Evolutionary conservation across 2,888 invertebrate genomes (phyloP).

Genomic region (Heliconius ethilla): DNA sequence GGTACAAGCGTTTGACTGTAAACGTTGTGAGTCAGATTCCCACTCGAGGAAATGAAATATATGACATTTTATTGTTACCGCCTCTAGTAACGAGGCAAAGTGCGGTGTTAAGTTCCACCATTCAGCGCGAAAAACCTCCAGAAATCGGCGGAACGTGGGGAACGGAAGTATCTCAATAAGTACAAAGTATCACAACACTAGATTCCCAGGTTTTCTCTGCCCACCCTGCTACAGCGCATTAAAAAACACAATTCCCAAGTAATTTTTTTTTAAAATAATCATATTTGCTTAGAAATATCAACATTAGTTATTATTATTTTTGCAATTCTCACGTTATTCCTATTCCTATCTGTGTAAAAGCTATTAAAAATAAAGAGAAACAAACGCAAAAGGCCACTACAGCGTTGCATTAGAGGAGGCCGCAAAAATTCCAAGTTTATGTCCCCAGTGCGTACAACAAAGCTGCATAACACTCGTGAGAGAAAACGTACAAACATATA

Average conservation of each 20-base stretch:
- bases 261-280: no score
- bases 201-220: no score
- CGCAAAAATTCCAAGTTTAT: conserved; percentile 61
- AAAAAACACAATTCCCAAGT: neutral
- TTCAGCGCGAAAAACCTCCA: neutral
- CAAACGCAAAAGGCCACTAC: conserved; percentile 11
- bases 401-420: conserved; percentile 48
- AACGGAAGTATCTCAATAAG: no score
- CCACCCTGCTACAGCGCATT: no score
- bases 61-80: neutral
- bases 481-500: conserved; percentile 42
- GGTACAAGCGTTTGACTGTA: neutral
- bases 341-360: conserved; percentile 15
- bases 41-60: neutral
- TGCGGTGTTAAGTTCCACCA: neutral
- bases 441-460: conserved; percentile 55
- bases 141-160: neutral
- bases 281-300: neutral
- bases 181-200: no score
- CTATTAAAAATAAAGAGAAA: conserved; percentile 29
- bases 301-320: neutral
- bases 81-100: neutral
- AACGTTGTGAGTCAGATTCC: neutral
- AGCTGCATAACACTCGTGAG: conserved; percentile 55
- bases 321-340: conserved; percentile 5